Evolutionary conservation across 1,140 invertebrate genomes (phyloP).

Genomic region (Ceratosolen solmsi): DNA sequence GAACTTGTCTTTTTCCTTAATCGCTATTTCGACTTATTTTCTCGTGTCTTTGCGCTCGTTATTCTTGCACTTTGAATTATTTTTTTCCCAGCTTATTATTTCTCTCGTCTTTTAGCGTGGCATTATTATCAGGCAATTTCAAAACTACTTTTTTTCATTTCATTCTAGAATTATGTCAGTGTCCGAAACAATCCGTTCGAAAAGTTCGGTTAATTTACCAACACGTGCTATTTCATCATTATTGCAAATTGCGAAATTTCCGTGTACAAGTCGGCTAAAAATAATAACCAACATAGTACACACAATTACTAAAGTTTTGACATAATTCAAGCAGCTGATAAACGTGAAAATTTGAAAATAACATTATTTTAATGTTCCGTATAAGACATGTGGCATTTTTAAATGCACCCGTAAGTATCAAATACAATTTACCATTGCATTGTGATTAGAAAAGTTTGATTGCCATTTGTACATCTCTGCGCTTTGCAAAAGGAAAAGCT

Average conservation of each 20-base stretch:
- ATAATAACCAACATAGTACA: not conserved
- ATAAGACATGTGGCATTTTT: too few relatives aligned
- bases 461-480: not conserved
- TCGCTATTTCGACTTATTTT: constrained; percentile 45
- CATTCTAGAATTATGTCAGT: not conserved
- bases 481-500: too few relatives aligned
- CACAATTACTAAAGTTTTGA: not conserved
- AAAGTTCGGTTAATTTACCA: not conserved
- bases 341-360: not conserved
- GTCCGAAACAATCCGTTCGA: not conserved
- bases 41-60: constrained; percentile 52
- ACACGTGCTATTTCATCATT: not conserved
- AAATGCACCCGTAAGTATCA: too few relatives aligned
- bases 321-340: not conserved
- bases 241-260: not conserved
- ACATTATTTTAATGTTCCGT: too few relatives aligned
- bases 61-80: constrained; percentile 41
- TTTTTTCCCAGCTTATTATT: constrained; percentile 28
- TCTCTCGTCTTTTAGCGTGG: not conserved
- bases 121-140: constrained; percentile 8
- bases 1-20: constrained; percentile 41
- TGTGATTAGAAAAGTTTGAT: not conserved
- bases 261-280: not conserved
- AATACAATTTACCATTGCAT: too few relatives aligned
- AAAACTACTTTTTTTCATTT: constrained; percentile 28